Percentiles rank a stretch among this genome's conserved stretches.
Conservation (phyloP, 2,113 vertebrate species). For the Chionomys nivalis region DNA sequence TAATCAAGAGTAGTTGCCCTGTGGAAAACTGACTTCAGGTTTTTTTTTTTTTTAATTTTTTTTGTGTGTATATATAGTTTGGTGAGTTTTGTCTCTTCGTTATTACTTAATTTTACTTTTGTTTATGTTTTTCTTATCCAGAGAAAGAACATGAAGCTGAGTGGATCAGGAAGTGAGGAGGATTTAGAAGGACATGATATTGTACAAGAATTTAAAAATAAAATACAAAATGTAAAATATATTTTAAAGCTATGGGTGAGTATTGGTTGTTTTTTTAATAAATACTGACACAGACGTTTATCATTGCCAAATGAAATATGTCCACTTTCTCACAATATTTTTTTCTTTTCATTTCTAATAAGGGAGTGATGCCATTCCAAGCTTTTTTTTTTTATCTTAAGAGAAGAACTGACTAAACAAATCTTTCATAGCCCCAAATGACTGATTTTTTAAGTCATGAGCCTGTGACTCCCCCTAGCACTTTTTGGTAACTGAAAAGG, state of each 20-base stretch:
- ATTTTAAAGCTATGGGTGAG: not conserved
- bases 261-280: constrained; percentile 30
- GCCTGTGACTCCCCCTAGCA: not conserved
- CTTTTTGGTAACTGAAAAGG: not conserved
- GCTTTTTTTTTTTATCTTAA: not conserved
- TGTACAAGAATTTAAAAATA: not conserved
- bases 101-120: not conserved
- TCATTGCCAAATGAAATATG: not conserved
- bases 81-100: not conserved
- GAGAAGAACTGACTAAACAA: not conserved
- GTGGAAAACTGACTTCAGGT: not conserved
- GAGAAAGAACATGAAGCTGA: not conserved
- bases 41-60: not conserved
- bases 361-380: not conserved
- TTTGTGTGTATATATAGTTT: not conserved
- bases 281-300: constrained; percentile 16
- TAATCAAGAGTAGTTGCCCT: not conserved
- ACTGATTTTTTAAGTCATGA: constrained; percentile 8
- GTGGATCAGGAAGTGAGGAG: too few species aligned
- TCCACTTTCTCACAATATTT: not conserved
- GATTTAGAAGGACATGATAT: not conserved
- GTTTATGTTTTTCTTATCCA: not conserved
- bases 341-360: not conserved
- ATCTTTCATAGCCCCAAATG: not conserved
- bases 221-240: not conserved